A percentile compares a stretch with the other conserved stretches of the same genome.
Conservation (phyloP, 2,113 vertebrate genomes). For the Syngnathoides biaculeatus region DNA sequence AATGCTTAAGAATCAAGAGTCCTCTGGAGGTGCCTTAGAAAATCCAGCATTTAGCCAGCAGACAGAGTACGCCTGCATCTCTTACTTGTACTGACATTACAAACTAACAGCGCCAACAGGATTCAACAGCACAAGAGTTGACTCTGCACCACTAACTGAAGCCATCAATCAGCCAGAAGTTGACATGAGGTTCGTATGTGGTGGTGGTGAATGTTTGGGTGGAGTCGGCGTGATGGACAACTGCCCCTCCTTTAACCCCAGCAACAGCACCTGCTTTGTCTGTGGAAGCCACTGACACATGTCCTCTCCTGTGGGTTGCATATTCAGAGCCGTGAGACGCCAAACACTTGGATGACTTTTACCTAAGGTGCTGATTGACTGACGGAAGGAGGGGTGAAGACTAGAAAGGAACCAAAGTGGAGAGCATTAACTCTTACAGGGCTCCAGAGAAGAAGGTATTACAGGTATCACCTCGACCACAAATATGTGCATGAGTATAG, state of each 20-base stretch:
- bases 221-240: conserved; percentile 56
- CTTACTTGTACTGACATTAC: conserved; percentile 14
- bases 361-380: conserved; percentile 33
- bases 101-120: background rate
- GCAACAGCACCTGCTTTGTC: conserved; percentile 58
- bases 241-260: conserved; percentile 48
- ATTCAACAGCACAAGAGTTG: background rate
- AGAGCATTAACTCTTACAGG: conserved; percentile 18
- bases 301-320: conserved; percentile 51
- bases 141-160: conserved; percentile 9
- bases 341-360: conserved; percentile 37
- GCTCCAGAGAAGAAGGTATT: conserved; percentile 25
- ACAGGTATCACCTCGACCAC: conserved; percentile 13
- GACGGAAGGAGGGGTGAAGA: conserved; percentile 6
- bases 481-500: background rate
- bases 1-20: conserved; percentile 48
- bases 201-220: conserved; percentile 26
- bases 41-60: conserved; percentile 32
- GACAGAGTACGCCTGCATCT: conserved; percentile 35
- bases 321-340: conserved; percentile 31
- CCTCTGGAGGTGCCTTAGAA: conserved; percentile 22
- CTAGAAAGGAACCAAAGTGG: conserved; percentile 4
- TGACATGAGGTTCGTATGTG: conserved; percentile 25
- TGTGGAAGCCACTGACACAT: conserved; percentile 51
- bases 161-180: conserved; percentile 28